Percentiles rank a stretch among this genome's conserved stretches.
phyloP scores from a whole-genome alignment of 2,797 vertebrate genomes.

The Jordanella pulchra region DNA sequence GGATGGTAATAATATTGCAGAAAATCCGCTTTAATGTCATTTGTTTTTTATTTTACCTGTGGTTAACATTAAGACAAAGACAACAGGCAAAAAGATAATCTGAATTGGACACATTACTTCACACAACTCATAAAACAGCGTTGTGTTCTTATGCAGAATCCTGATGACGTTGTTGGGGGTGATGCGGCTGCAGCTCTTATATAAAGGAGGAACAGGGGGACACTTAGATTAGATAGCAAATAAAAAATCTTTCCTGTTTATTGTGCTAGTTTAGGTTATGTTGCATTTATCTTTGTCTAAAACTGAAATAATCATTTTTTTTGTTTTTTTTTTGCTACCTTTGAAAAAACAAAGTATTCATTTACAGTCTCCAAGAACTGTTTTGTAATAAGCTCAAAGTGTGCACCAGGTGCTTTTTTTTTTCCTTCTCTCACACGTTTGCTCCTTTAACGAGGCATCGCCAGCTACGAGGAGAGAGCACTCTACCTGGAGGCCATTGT shows the following conservation, averaged over 20 bases:
- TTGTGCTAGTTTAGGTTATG: not conserved
- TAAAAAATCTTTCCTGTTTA: not conserved
- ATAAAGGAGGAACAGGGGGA: not conserved
- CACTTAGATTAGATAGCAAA: not conserved
- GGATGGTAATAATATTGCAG: not conserved
- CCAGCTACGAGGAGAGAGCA: conserved; percentile 95
- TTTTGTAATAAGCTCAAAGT: not conserved
- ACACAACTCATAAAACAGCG: too few relatives aligned
- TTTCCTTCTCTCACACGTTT: conserved; percentile 13
- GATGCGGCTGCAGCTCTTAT: not conserved
- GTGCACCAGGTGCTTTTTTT: conserved; percentile 1
- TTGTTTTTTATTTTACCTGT: too few relatives aligned
- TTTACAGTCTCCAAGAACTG: not conserved
- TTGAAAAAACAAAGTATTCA: not conserved
- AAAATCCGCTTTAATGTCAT: not conserved
- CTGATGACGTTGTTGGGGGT: too few relatives aligned
- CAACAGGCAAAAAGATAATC: too few relatives aligned
- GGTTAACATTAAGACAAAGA: too few relatives aligned
- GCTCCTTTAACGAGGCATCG: conserved; percentile 60
- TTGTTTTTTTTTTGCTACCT: conserved; percentile 1
- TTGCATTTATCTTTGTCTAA: not conserved
- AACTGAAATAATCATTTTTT: not conserved
- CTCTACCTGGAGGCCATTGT: conserved; percentile 98
- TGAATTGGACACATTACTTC: too few relatives aligned
- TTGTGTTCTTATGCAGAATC: too few relatives aligned